Evolutionary conservation across 2,797 vertebrate genomes (phyloP), one percentile per base, ranked within the genome.

Genomic region (Chromis chromis): DNA sequence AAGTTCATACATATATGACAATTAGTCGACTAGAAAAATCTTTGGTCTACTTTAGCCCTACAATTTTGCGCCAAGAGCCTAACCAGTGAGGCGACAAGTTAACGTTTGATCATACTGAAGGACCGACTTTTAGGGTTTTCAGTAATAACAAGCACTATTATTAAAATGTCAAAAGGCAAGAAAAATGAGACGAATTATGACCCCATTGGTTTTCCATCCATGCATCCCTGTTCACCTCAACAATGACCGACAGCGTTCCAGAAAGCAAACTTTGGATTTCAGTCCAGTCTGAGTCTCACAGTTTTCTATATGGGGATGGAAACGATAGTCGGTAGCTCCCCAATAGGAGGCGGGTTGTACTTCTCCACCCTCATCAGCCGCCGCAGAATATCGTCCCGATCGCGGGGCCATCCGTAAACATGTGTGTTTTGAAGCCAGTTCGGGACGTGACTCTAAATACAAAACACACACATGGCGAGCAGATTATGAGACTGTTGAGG

Each of bases 291-390:
- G 54, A 25, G 21, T 58, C 27, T 48, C 44, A n/a, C 65, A 52
- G 24, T 10, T 28, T 27, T 54, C 74, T 89, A 95, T 58, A 96
- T 92, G 21, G 94, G 95, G 71, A 95, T 94, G 74, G 95, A 95
- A 50, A 96, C 90, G 2, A 96, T 96, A 78, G 95, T 95, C 4
- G 95, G 95, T 10, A 96, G 93, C 19, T 88, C 87, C 27, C 95
- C 95, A 0, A 96, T 93, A 0, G 95, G 94, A 1, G 95, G 95
- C 0, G 95, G 94, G 36, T 94, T 93, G 65, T 96, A 96, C 71
- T 96, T 96, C 90, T 96, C 95, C 4, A 96, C 91, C 42, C 95
- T 91, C 94, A 96, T 96, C 42, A 96, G 88, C n/a, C 95, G 91
- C 22, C 95, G 91, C 42, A 96, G 83, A 14, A 96, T 93, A 88